phyloP scores from a whole-genome alignment of 2,113 vertebrate species.

The Osmerus eperlanus region DNA sequence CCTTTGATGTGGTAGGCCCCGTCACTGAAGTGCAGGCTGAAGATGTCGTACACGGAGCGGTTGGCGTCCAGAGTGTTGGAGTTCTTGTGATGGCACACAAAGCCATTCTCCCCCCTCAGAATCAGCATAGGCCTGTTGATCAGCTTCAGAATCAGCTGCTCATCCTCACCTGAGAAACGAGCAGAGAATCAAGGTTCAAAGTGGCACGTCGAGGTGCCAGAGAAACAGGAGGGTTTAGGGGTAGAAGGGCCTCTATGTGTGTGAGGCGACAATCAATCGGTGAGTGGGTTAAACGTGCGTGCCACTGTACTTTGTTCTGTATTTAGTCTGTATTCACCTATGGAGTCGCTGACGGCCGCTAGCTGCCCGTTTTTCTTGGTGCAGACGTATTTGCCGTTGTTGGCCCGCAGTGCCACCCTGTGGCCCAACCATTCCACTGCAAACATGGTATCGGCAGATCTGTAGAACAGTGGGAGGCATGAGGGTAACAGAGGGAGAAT shows the following conservation, averaged over 20 bases:
- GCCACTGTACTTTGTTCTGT: neutral
- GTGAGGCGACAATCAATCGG: neutral
- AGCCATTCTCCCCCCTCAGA: conserved; percentile 88
- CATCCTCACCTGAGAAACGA: conserved; percentile 78
- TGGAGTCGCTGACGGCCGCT: conserved; percentile 80
- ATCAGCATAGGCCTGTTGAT: conserved; percentile 94
- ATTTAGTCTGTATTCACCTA: conserved; percentile 73
- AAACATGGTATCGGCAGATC: conserved; percentile 86
- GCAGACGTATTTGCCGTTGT: conserved; percentile 91
- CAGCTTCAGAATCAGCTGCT: conserved; percentile 87
- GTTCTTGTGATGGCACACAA: conserved; percentile 87
- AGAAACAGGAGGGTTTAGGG: neutral
- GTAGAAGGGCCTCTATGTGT: neutral
- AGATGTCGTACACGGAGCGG: conserved; percentile 90
- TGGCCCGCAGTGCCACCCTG: conserved; percentile 85
- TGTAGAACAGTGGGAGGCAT: conserved; percentile 44
- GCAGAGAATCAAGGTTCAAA: neutral
- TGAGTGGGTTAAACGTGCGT: neutral
- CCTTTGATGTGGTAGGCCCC: conserved; percentile 94
- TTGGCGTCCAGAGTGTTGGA: conserved; percentile 92
- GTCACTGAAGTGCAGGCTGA: conserved; percentile 83
- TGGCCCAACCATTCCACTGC: conserved; percentile 89
- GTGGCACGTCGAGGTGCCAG: neutral
- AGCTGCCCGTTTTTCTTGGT: conserved; percentile 95
- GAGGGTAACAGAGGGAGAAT: neutral